Evolutionary conservation across 2,797 vertebrate species (phyloP), one percentile per base, ranked within the genome.

Genomic region (Poliocrania exsul): DNA sequence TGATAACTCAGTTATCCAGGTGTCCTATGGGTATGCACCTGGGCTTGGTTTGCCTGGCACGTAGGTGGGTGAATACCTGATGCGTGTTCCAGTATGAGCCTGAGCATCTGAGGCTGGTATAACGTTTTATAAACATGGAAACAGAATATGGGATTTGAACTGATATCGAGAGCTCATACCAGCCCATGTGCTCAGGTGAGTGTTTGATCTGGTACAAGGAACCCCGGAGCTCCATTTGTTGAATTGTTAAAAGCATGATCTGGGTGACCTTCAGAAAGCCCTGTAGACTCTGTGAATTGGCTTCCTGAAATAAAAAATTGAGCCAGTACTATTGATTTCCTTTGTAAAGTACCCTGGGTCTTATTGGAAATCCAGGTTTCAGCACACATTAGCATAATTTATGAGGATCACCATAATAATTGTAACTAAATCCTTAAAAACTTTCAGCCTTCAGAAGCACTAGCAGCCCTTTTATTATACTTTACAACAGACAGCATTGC

Each of bases 11-110:
- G 8, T 19, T 31, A 62, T 46, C 26, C 23, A 8, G 35, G 11
- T n/a, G 31, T 77, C 8, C 35, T 23, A 0, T 10, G 16, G 40
- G 15, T 1, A 0, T 12, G 13, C 23, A 17, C 0, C 0, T 4
- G 29, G 25, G 5, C 16, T 42, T 19, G 14, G 5, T 38, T 57
- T 70, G 77, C 10, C 0, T 42, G 21, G 28, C 2, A 0, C 1
- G 0, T 17, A 5, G 10, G 29, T 31, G 9, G 31, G 19, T 58
- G 28, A 51, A 12, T 3, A 64, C 16, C 24, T 87, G 38, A 23
- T 29, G 16, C 0, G 0, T 31, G 23, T 16, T 74, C 24, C 12
- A 4, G 0, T 47, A 1, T 44, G 25, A 62, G 13, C 28, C 31
- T 61, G 37, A 10, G 5, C 12, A 1, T 20, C 4, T 40, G 46